Percentiles rank a stretch among this genome's conserved stretches.
These are phyloP conservation scores for Oryzias woworae DNA, from an alignment of 2,113 vertebrate species.

Conservation along the genomic window DNA sequence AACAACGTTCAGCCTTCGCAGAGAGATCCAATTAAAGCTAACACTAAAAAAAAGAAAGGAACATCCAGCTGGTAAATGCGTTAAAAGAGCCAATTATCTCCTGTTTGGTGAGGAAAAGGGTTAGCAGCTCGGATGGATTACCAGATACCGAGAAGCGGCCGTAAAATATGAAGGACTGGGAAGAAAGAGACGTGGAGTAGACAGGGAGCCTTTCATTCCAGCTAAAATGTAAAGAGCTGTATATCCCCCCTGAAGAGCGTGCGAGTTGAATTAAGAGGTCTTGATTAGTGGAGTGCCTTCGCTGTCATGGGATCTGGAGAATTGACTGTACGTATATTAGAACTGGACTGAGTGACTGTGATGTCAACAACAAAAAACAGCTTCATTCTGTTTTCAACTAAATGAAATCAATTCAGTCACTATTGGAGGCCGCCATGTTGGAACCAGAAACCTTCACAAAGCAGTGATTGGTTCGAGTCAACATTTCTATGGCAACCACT, in stretches of 20 bases:
- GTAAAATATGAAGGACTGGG: conserved; percentile 53
- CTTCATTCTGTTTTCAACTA: too few species aligned
- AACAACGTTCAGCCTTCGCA: conserved; percentile 42
- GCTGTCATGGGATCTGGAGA: conserved; percentile 62
- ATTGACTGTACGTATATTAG: too few species aligned
- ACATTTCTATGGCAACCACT: too few species aligned
- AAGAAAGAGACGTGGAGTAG: conserved; percentile 34
- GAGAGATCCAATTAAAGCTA: conserved; percentile 41
- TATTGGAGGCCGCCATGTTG: too few species aligned
- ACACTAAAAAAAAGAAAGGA: conserved; percentile 25
- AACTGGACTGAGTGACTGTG: too few species aligned
- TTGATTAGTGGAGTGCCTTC: conserved; percentile 45
- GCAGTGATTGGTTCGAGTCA: too few species aligned
- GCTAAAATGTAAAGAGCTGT: conserved; percentile 50
- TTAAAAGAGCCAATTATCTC: conserved; percentile 39
- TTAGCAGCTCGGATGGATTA: conserved; percentile 50
- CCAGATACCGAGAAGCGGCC: conserved; percentile 40
- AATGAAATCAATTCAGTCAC: too few species aligned
- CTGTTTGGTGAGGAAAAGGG: conserved; percentile 44
- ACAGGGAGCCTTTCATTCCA: conserved; percentile 44
- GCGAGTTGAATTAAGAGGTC: conserved; percentile 66
- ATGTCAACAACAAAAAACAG: too few species aligned
- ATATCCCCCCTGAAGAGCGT: conserved; percentile 63
- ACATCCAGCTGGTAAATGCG: conserved; percentile 49
- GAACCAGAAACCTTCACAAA: too few species aligned